These are phyloP conservation scores for Phataginus tetradactyla DNA, from an alignment of 2,797 vertebrate genomes.

Conservation along the genomic window DNA sequence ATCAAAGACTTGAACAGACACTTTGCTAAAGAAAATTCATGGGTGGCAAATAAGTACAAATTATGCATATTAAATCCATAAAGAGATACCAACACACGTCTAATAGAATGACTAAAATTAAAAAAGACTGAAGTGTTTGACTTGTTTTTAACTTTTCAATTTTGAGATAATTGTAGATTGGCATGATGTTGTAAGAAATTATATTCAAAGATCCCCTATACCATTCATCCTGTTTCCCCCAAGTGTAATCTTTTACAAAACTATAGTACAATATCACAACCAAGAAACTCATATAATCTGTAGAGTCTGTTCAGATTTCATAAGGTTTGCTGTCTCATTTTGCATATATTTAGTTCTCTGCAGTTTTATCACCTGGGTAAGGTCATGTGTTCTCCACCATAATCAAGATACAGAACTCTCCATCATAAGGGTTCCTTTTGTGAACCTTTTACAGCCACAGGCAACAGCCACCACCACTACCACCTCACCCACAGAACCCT, in stretches of 20 bases:
- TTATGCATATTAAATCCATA: background rate
- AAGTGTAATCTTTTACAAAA: background rate
- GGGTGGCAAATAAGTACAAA: background rate
- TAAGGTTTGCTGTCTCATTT: rapidly evolving
- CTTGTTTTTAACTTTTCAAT: background rate
- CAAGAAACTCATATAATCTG: background rate
- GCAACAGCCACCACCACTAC: background rate
- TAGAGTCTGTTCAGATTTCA: background rate
- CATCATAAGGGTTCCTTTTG: background rate
- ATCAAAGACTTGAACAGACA: background rate
- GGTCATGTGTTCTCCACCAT: background rate
- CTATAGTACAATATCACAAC: rapidly evolving
- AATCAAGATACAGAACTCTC: background rate
- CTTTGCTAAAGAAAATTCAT: background rate
- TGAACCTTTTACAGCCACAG: background rate
- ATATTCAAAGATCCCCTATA: background rate
- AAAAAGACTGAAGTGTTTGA: background rate
- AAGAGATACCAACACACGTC: background rate
- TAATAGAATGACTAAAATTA: background rate
- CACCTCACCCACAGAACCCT: no score
- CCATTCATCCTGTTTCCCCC: background rate
- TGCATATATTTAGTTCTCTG: background rate
- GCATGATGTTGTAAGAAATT: background rate
- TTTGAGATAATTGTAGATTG: background rate
- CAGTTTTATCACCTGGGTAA: background rate